Evolutionary conservation across 2,113 vertebrate genomes (phyloP), one percentile per base, ranked within the genome.

Genomic region (Athene cunicularia): DNA sequence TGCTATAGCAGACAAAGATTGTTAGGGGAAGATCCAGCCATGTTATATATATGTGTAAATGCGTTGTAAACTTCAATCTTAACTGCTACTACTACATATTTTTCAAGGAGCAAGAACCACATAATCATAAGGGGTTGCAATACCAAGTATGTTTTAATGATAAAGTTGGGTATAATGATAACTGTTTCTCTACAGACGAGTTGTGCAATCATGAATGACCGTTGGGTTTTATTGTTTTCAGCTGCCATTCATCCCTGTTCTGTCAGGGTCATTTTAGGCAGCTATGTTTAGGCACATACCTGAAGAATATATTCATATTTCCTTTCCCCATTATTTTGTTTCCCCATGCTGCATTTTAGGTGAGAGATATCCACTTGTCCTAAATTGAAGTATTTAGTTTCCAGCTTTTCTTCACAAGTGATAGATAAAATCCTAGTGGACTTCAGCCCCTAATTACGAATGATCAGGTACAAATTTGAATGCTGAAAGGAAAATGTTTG

Each of bases 371-470:
- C n/a, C 85, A 95, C 33, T 85, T 98, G 94, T 86, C 64, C 80
- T 43, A 68, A 97, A 63, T 70, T 98, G 76, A 94, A 96, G 45
- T 93, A 71, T 90, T 64, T 98, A 19, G 91, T 90, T 49, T 97
- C 99, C 49, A 97, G 94, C 66, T 98, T 64, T 43, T 98, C 97
- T 66, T 96, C 88, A 80, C 83, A 97, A 73, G 77, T 98, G 72
- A 97, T 97, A 32, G 92, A 97, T 62, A 56, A 95, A 72, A 98
- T 97, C 49, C 86, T 98, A 73, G 64, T 96, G 41, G 97, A 96
- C 94, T 98, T 98, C 71, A 95, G 96, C 59, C 95, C 86, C 39
- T 92, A 96, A 72, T 93, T 96, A 22, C 4, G 6, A 87, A 64
- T 83, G 14, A 90, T 97, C 66, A 93, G 84, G 81, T 96, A 90